phyloP scores from a whole-genome alignment of 2,113 vertebrate species.

The Thomomys bottae region DNA sequence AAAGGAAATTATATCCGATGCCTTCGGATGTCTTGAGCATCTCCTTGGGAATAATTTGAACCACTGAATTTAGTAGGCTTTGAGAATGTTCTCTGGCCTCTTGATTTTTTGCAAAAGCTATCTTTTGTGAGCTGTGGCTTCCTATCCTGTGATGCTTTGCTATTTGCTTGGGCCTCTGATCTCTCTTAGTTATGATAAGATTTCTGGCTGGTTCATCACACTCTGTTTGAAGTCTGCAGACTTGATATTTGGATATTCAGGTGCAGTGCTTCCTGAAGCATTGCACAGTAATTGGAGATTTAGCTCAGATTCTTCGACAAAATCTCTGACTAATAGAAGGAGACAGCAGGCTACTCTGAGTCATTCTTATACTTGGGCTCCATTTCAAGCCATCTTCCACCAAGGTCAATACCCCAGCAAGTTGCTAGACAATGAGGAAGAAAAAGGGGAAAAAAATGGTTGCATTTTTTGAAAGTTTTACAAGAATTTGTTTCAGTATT shows the following conservation, averaged over 20 bases:
- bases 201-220: slow-evolving; percentile 35
- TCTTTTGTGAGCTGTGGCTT: slow-evolving; percentile 19
- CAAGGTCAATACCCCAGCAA: background rate
- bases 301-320: slow-evolving; percentile 50
- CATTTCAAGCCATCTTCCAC: background rate
- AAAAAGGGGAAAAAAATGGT: background rate
- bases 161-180: slow-evolving; percentile 43
- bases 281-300: slow-evolving; percentile 61
- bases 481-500: background rate
- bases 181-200: slow-evolving; percentile 38
- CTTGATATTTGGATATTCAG: background rate
- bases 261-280: slow-evolving; percentile 50
- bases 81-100: background rate
- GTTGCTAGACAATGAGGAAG: background rate
- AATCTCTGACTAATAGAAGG: slow-evolving; percentile 50
- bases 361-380: background rate
- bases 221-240: slow-evolving; percentile 43
- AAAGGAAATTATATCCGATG: background rate
- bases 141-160: background rate
- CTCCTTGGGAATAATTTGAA: background rate
- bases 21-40: background rate
- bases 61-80: background rate
- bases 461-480: background rate
- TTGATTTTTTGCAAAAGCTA: background rate
- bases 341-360: background rate